Percentiles rank a stretch among this genome's conserved stretches.
These are phyloP conservation scores for Xerus rutilus DNA, from an alignment of 2,797 vertebrate species.

Conservation along the genomic window DNA sequence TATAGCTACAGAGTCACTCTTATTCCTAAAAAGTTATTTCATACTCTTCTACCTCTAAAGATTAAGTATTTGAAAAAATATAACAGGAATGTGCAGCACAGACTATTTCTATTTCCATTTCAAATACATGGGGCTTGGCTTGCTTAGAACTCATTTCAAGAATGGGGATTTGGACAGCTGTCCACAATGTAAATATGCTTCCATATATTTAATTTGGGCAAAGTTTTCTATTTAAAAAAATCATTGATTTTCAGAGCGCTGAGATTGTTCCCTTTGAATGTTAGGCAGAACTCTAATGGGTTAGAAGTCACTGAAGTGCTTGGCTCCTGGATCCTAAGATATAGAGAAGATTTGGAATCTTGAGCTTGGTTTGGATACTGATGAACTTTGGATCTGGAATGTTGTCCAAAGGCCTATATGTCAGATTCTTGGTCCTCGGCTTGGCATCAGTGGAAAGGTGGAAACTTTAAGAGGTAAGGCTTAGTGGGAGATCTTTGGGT, in stretches of 20 bases:
- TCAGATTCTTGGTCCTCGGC: background rate
- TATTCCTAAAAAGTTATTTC: conserved; percentile 8
- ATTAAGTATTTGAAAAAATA: conserved; percentile 36
- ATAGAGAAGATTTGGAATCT: background rate
- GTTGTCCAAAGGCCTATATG: too few relatives aligned
- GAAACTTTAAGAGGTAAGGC: background rate
- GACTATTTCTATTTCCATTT: conserved; percentile 51
- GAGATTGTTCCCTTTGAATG: background rate
- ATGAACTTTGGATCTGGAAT: background rate
- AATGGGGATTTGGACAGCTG: background rate
- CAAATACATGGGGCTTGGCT: background rate
- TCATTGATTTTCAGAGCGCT: background rate
- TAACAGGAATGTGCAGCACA: background rate
- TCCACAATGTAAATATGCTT: conserved; percentile 29
- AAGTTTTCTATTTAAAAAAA: conserved; percentile 1
- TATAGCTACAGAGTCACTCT: background rate
- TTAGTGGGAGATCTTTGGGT: background rate
- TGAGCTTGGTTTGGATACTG: background rate
- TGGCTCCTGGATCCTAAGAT: background rate
- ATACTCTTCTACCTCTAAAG: background rate
- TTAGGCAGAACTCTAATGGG: background rate
- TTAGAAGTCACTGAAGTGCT: background rate
- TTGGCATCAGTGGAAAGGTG: background rate
- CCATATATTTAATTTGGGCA: background rate
- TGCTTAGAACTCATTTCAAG: conserved; percentile 50